Evolutionary conservation across 2,113 vertebrate species (phyloP).

Genomic region (Mobula birostris): DNA sequence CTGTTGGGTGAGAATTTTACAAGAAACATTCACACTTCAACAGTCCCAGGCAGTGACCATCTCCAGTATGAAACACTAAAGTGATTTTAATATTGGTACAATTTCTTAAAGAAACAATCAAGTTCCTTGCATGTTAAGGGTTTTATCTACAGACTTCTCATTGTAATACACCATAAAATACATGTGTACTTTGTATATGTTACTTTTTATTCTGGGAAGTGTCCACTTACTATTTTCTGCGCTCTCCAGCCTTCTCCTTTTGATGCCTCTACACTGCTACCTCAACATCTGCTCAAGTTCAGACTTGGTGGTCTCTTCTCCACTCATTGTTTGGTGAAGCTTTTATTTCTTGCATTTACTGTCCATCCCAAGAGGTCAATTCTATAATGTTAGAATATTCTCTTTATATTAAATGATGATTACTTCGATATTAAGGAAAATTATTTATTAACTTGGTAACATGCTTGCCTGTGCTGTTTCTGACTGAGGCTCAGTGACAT

Average conservation of each 20-base stretch:
- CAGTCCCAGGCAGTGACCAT: background rate
- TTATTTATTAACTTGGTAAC: background rate
- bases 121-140: background rate
- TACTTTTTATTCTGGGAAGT: background rate
- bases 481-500: too few species aligned
- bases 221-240: background rate
- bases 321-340: background rate
- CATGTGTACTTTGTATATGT: background rate
- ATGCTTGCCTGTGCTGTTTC: too few species aligned
- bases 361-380: too few species aligned
- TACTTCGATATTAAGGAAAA: background rate
- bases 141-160: background rate
- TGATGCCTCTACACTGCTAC: background rate
- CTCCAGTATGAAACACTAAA: background rate
- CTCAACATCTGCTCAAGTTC: background rate
- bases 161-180: background rate
- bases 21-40: too few species aligned
- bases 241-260: background rate
- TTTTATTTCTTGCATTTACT: too few species aligned
- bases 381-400: background rate
- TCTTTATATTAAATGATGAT: background rate
- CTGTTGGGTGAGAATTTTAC: too few species aligned
- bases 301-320: background rate
- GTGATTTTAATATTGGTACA: background rate
- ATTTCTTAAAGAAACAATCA: background rate